Evolutionary conservation across 1,140 invertebrate species (phyloP).

Genomic region (Manduca sexta): DNA sequence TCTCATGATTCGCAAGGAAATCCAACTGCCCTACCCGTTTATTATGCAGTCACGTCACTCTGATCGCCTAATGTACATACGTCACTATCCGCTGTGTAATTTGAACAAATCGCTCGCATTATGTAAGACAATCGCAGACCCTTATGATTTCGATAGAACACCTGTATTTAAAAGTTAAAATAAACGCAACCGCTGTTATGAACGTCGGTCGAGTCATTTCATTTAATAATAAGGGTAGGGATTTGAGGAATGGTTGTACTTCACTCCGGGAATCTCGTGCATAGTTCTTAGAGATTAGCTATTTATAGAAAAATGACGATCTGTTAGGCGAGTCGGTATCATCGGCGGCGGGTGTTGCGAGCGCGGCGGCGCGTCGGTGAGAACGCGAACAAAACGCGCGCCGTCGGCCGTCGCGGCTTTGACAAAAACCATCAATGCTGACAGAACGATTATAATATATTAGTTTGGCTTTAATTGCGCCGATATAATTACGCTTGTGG

Average conservation of each 20-base stretch:
- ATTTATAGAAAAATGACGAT: too few species aligned
- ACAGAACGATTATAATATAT: slow-evolving; percentile 72
- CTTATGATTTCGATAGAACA: too few species aligned
- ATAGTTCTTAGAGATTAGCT: too few species aligned
- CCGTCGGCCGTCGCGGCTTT: slow-evolving; percentile 45
- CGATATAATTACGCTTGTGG: slow-evolving; percentile 67
- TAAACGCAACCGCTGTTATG: too few species aligned
- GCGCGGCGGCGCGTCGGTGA: slow-evolving; percentile 3
- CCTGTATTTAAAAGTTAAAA: too few species aligned
- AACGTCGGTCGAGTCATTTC: too few species aligned
- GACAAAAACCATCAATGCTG: slow-evolving; percentile 60
- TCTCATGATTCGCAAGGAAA: slow-evolving; percentile 68
- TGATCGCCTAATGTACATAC: slow-evolving; percentile 57
- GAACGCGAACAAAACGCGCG: slow-evolving; percentile 41
- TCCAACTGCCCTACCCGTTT: slow-evolving; percentile 54
- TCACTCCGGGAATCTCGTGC: too few species aligned
- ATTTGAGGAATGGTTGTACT: too few species aligned
- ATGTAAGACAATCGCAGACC: slow-evolving; percentile 12
- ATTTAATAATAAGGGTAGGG: too few species aligned
- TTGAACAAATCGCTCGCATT: slow-evolving; percentile 18
- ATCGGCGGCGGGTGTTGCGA: slow-evolving; percentile 36
- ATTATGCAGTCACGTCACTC: slow-evolving; percentile 63
- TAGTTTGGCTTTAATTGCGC: slow-evolving; percentile 65
- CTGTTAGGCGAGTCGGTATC: not conserved
- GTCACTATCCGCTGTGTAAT: slow-evolving; percentile 32